A percentile compares a stretch with the other conserved stretches of the same genome.
phyloP scores from a whole-genome alignment of 2,113 vertebrate genomes.

The Chunga burmeisteri region DNA sequence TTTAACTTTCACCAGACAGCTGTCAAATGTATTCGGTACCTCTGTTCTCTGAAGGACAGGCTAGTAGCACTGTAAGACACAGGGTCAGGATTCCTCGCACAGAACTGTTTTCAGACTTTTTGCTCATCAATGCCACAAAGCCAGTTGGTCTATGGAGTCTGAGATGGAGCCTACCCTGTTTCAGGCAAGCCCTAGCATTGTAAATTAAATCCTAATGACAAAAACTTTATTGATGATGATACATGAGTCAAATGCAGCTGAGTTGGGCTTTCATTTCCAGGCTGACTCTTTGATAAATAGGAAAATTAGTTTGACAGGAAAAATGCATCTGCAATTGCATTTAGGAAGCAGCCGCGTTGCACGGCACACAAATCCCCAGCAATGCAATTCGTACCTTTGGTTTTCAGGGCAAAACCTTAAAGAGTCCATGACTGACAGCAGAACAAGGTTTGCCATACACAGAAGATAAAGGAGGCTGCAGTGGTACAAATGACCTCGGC shows the following conservation, averaged over 20 bases:
- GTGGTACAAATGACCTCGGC: accelerated
- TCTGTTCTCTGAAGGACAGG: background rate
- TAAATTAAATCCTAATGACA: background rate
- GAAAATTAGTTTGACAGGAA: background rate
- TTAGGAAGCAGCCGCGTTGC: accelerated
- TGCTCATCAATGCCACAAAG: background rate
- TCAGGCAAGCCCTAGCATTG: background rate
- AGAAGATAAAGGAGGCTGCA: too few relatives aligned
- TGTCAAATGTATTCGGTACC: background rate
- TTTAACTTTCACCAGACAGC: background rate
- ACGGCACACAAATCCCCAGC: accelerated
- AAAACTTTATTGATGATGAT: background rate
- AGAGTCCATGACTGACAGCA: background rate
- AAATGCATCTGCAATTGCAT: accelerated
- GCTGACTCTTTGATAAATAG: background rate
- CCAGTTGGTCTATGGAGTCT: background rate
- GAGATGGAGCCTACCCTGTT: background rate
- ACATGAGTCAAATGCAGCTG: accelerated
- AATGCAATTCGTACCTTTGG: accelerated
- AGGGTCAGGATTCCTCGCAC: background rate
- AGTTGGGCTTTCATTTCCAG: background rate
- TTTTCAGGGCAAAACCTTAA: background rate
- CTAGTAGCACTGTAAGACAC: background rate
- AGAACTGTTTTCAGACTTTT: background rate
- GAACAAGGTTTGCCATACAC: accelerated